phyloP scores from a whole-genome alignment of 2,888 invertebrate species.

The Mayetiola destructor region DNA sequence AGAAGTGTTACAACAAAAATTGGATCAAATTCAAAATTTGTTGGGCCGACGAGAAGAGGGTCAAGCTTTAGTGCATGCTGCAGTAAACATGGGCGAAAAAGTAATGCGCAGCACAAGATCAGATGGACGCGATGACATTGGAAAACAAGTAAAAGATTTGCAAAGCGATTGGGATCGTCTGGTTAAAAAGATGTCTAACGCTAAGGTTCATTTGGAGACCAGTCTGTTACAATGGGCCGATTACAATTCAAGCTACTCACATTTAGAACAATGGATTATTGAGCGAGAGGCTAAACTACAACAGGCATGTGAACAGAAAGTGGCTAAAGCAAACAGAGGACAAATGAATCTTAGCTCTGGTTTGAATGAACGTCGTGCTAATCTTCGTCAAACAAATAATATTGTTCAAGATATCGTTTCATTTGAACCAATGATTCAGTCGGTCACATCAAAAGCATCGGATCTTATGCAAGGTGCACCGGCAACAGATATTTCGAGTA shows the following conservation, averaged over 20 bases:
- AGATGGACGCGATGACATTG: slow-evolving; percentile 77
- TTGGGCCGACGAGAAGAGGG: slow-evolving; percentile 72
- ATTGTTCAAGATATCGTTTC: slow-evolving; percentile 94
- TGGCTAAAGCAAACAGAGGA: slow-evolving; percentile 62
- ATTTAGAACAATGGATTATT: slow-evolving; percentile 85
- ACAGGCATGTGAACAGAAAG: slow-evolving; percentile 75
- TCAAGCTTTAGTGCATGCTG: slow-evolving; percentile 70
- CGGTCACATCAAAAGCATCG: slow-evolving; percentile 83
- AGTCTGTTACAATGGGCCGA: slow-evolving; percentile 89
- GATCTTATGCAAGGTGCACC: slow-evolving; percentile 82
- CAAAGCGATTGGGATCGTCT: slow-evolving; percentile 86
- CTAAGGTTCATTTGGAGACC: slow-evolving; percentile 81
- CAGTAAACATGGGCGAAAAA: slow-evolving; percentile 82
- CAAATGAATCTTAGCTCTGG: slow-evolving; percentile 63
- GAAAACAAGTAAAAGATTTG: slow-evolving; percentile 72
- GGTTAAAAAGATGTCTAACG: slow-evolving; percentile 79
- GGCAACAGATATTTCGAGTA: slow-evolving; percentile 78
- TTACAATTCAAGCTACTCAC: slow-evolving; percentile 84
- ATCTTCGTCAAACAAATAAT: slow-evolving; percentile 78
- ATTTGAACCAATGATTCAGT: slow-evolving; percentile 94
- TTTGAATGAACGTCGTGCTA: slow-evolving; percentile 75
- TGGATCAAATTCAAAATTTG: slow-evolving; percentile 66
- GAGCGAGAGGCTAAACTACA: slow-evolving; percentile 85
- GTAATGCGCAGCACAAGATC: slow-evolving; percentile 74
- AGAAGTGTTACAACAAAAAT: slow-evolving; percentile 65